A percentile compares a stretch with the other conserved stretches of the same genome.
phyloP scores from a whole-genome alignment of 2,888 invertebrate genomes.

The Hedya salicella region DNA sequence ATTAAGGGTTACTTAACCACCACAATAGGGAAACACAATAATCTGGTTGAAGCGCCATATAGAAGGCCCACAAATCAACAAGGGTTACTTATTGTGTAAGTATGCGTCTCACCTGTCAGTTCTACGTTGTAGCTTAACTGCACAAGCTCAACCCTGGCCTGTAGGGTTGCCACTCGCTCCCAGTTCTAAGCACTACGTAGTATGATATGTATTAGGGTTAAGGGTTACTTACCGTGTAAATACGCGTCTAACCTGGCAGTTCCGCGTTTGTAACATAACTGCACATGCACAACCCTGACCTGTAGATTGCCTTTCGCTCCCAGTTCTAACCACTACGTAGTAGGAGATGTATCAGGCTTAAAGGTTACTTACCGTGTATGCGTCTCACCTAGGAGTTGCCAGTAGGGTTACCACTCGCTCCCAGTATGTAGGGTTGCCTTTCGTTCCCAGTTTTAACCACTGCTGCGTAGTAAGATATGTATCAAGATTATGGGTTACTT shows the following conservation, averaged over 20 bases:
- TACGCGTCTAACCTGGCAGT: constrained; percentile 55
- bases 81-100: no score
- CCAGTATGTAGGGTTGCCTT: constrained; percentile 71
- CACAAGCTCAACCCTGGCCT: constrained; percentile 70
- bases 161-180: constrained; percentile 64
- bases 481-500: no score
- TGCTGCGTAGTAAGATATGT: no score
- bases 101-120: constrained; percentile 55
- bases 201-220: no score
- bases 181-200: constrained; percentile 67
- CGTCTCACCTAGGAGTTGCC: no score
- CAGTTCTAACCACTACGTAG: no score
- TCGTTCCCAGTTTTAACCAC: no score
- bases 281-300: constrained; percentile 73
- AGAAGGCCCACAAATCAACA: no score
- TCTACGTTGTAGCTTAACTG: constrained; percentile 67
- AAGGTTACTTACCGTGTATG: no score
- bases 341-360: no score
- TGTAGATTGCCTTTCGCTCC: no score
- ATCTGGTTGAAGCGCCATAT: constrained; percentile 73
- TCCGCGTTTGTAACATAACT: constrained; percentile 67
- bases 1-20: no score
- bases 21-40: constrained; percentile 64
- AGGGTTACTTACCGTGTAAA: constrained; percentile 7
- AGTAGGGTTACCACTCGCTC: constrained; percentile 64